A percentile compares a stretch with the other conserved stretches of the same genome.
These are phyloP conservation scores for Tetranychus urticae DNA, from an alignment of 1,140 invertebrate species.

Conservation along the genomic window DNA sequence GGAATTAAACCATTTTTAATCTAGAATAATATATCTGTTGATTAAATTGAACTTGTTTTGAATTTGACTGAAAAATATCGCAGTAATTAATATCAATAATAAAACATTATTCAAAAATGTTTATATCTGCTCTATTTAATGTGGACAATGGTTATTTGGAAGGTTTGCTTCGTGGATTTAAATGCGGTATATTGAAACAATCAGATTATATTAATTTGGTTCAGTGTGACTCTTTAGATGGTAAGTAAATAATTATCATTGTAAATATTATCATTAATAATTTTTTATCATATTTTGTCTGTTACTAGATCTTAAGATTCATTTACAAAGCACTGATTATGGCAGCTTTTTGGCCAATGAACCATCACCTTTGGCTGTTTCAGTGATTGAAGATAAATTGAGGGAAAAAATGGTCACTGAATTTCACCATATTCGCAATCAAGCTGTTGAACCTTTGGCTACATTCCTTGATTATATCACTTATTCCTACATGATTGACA, in stretches of 20 bases:
- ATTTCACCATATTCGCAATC: slow-evolving; percentile 92
- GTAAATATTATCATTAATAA: too few species aligned
- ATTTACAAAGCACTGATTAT: slow-evolving; percentile 97
- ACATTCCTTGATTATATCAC: slow-evolving; percentile 98
- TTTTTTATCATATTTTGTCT: not conserved
- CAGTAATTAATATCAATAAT: too few species aligned
- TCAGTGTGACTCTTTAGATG: slow-evolving; percentile 97
- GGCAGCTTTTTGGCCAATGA: slow-evolving; percentile 97
- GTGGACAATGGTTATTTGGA: slow-evolving; percentile 95
- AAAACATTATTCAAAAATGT: slow-evolving; percentile 27
- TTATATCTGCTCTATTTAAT: slow-evolving; percentile 65
- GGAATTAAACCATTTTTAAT: too few species aligned
- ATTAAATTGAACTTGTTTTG: too few species aligned
- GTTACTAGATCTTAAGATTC: slow-evolving; percentile 75
- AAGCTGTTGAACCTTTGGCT: slow-evolving; percentile 84
- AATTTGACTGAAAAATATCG: too few species aligned
- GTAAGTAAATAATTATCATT: not conserved
- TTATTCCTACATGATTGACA: slow-evolving; percentile 99
- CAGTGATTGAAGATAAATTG: slow-evolving; percentile 93
- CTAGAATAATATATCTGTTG: too few species aligned
- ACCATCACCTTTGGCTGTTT: slow-evolving; percentile 83
- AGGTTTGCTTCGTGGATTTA: slow-evolving; percentile 89
- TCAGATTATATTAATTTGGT: slow-evolving; percentile 59
- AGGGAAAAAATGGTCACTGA: slow-evolving; percentile 95
- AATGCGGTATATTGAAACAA: slow-evolving; percentile 88